Evolutionary conservation across 2,888 invertebrate species (phyloP).

Genomic region (Augiades crinisus): DNA sequence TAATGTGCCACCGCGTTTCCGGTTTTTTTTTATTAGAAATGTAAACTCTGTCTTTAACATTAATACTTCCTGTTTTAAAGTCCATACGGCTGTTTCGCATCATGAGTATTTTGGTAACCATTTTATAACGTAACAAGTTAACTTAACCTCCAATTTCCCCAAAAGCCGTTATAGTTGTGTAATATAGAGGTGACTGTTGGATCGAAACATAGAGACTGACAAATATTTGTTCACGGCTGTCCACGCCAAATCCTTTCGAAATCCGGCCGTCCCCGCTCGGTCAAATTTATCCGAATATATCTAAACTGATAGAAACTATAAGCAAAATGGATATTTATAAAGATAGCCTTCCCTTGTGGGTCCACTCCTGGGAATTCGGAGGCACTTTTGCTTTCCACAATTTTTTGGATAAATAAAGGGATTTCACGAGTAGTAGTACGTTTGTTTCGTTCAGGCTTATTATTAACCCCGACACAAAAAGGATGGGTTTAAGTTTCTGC

Average conservation of each 20-base stretch:
- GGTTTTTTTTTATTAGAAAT: no score
- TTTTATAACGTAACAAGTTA: slow-evolving; percentile 21
- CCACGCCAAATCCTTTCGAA: slow-evolving; percentile 58
- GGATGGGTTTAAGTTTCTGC: no score
- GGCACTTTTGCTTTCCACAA: slow-evolving; percentile 6
- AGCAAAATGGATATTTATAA: slow-evolving; percentile 27
- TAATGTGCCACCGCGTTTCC: no score
- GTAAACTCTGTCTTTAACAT: no score
- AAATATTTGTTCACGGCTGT: slow-evolving; percentile 58
- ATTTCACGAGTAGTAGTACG: slow-evolving; percentile 51
- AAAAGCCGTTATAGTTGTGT: slow-evolving; percentile 19
- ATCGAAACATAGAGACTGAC: slow-evolving; percentile 54
- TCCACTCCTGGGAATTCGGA: slow-evolving; percentile 18
- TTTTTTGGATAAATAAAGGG: slow-evolving; percentile 58
- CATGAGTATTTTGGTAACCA: slow-evolving; percentile 25
- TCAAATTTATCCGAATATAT: slow-evolving; percentile 34
- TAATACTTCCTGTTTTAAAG: no score
- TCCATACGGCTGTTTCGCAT: slow-evolving; percentile 26
- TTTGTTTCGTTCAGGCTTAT: background rate
- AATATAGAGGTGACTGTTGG: slow-evolving; percentile 29
- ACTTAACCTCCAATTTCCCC: slow-evolving; percentile 20
- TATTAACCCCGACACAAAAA: no score
- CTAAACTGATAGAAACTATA: slow-evolving; percentile 27
- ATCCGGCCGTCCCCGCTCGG: slow-evolving; percentile 39
- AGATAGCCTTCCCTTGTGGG: slow-evolving; percentile 20